phyloP scores from a whole-genome alignment of 1,140 invertebrate genomes.

The Rhopalosiphum maidis region DNA sequence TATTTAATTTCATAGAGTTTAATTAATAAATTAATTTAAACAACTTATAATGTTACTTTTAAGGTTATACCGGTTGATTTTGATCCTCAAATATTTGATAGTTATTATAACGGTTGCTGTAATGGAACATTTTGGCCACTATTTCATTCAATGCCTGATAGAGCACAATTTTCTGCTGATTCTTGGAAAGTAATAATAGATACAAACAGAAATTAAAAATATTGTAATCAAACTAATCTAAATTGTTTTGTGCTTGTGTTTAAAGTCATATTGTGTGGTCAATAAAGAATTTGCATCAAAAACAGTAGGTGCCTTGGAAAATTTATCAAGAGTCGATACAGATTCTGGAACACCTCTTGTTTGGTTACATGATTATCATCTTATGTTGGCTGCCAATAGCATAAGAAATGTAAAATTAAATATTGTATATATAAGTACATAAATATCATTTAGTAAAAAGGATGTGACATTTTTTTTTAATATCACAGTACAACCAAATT shows the following conservation, averaged over 20 bases:
- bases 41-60: constrained; percentile 59
- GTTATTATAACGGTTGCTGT: constrained; percentile 90
- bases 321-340: constrained; percentile 65
- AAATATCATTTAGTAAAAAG: background rate
- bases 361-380: constrained; percentile 91
- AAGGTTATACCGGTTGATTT: constrained; percentile 82
- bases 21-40: background rate
- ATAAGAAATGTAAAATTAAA: constrained; percentile 66
- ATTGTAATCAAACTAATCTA: background rate
- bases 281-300: constrained; percentile 84
- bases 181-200: constrained; percentile 71
- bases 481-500: background rate
- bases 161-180: constrained; percentile 77
- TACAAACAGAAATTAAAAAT: background rate
- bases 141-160: constrained; percentile 88
- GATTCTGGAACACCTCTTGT: constrained; percentile 75
- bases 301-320: constrained; percentile 75
- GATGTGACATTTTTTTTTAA: background rate
- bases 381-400: constrained; percentile 87
- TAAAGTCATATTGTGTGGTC: constrained; percentile 75
- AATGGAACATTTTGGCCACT: constrained; percentile 91
- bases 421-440: background rate
- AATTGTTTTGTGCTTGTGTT: background rate
- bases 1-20: background rate
- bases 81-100: constrained; percentile 77